Conservation (phyloP, 2,113 vertebrate species). For the Aptenodytes forsteri region DNA sequence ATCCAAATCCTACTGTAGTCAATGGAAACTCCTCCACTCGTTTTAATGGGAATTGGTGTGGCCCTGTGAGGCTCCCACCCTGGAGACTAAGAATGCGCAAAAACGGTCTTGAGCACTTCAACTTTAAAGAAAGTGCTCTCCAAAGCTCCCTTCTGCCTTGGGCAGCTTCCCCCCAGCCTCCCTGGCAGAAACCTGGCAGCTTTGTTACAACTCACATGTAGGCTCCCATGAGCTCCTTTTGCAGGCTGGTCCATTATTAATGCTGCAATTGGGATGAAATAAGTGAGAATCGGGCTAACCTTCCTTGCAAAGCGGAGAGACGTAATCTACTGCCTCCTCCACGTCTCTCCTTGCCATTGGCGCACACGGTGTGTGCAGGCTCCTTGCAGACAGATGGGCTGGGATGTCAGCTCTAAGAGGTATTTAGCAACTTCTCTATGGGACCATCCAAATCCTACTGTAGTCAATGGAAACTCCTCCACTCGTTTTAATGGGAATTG, state of each 20-base stretch:
- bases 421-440: not conserved
- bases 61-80: not conserved
- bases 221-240: not conserved
- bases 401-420: rapidly evolving
- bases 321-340: not conserved
- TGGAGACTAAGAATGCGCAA: not conserved
- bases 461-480: not conserved
- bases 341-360: not conserved
- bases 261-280: not conserved
- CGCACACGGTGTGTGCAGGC: rapidly evolving
- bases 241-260: not conserved
- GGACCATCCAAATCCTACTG: not conserved
- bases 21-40: not conserved
- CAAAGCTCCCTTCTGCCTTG: not conserved
- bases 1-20: not conserved
- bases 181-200: not conserved
- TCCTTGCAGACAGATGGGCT: not conserved
- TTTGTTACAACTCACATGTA: not conserved
- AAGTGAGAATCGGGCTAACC: not conserved
- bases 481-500: not conserved
- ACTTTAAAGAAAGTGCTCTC: not conserved
- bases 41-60: not conserved
- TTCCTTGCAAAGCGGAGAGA: not conserved
- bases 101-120: not conserved
- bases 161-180: not conserved